Base-by-base conservation (phyloP, 2,888 invertebrate species). In the Patella ulyssiponensis region DNA sequence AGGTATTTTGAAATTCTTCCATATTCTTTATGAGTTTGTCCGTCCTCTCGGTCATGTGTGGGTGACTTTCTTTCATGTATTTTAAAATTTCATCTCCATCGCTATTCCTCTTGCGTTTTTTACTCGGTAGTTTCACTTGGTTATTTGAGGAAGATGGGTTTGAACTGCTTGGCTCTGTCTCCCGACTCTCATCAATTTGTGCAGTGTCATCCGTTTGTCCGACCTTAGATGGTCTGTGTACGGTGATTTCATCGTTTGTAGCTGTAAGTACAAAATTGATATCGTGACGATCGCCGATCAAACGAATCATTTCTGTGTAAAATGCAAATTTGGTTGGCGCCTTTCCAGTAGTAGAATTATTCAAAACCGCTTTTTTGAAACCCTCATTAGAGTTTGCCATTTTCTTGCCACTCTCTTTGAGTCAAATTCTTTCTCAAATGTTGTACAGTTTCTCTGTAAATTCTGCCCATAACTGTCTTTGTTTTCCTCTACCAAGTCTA, bases 1-100 rank as follows among this genome's bases (percentile, higher is more conserved):
- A 7, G 9, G n/a, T 64, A 64, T 64, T 64, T n/a, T 64, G 64
- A 20, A 64, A 64, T 64, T 11, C 11, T 64, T 64, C 64, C 64
- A 64, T 64, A 64, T n/a, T 64, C 20, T 64, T 11, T 64, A 64
- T 9, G 64, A 64, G n/a, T 64, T 20, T 64, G n/a, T 64, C 64
- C 5, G 64, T 64, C 11, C 20, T 64, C 64, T 58, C 58, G 14
- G 58, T 14, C 58, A 58, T 58, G 1, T 58, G 17, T 58, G 1
- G 17, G 14, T 58, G 17, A 58, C 58, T 58, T 58, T 58, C 58
- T 20, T 58, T 58, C 58, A 58, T 58, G 20, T 58, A 58, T 58
- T 58, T 58, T 20, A 58, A 58, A 58, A 58, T 58, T 58, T 14
- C 58, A 58, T 58, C 58, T 58, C 12, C 58, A 17, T 58, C 20